These are phyloP conservation scores for Scelioninae gen. 1 DNA, from an alignment of 2,888 invertebrate species.

Conservation along the genomic window DNA sequence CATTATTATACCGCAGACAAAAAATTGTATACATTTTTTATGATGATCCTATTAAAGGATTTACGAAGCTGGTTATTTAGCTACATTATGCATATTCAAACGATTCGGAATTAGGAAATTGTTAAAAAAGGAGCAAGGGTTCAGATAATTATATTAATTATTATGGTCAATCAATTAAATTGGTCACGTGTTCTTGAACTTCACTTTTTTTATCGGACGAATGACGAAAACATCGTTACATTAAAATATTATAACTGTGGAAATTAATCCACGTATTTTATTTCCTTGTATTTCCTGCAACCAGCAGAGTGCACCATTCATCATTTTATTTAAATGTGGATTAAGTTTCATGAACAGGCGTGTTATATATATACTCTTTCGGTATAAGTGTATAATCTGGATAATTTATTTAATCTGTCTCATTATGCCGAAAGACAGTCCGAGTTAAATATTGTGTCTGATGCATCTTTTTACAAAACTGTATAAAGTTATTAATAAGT, in stretches of 20 bases:
- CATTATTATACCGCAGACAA: constrained; percentile 2
- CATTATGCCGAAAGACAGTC: constrained; percentile 3
- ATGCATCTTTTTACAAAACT: constrained; percentile 11
- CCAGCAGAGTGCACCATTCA: background rate
- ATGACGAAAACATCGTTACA: no score
- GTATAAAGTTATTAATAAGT: constrained; percentile 12
- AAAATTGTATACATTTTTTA: constrained; percentile 17
- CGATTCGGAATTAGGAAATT: constrained; percentile 5
- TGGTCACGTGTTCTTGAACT: background rate
- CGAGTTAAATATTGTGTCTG: constrained; percentile 12
- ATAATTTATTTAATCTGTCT: constrained; percentile 26
- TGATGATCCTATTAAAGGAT: background rate
- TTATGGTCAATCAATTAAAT: constrained; percentile 22
- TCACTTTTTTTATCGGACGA: background rate
- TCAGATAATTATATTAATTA: constrained; percentile 20
- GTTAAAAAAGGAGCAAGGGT: background rate
- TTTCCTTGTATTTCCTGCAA: background rate
- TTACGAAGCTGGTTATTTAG: background rate
- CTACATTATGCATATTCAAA: constrained; percentile 3
- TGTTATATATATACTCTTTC: constrained; percentile 9
- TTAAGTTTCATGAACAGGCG: background rate
- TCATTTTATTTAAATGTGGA: constrained; percentile 21
- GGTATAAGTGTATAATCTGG: constrained; percentile 3
- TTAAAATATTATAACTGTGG: no score
- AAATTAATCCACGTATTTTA: background rate